These are phyloP conservation scores for Prolemur simus DNA, from an alignment of 2,113 vertebrate species.

Conservation along the genomic window DNA sequence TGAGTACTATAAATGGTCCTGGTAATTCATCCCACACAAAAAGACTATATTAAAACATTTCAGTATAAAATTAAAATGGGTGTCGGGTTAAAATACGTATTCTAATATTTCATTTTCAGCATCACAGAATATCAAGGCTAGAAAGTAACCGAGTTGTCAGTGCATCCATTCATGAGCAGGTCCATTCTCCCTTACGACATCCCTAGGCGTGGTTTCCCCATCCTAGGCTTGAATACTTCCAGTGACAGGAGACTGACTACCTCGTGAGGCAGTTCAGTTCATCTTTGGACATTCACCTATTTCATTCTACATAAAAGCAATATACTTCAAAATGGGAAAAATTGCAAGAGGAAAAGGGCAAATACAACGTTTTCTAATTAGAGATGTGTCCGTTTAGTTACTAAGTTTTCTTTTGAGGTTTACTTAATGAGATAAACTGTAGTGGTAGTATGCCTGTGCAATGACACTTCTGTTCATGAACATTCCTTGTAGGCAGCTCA, in stretches of 20 bases:
- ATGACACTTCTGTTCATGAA: background rate
- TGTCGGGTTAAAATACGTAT: background rate
- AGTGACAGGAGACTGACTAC: background rate
- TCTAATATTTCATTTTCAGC: background rate
- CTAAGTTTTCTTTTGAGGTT: background rate
- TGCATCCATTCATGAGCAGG: background rate
- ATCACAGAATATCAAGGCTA: background rate
- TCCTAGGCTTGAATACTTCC: background rate
- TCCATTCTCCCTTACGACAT: background rate
- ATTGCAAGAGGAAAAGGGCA: background rate
- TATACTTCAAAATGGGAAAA: background rate
- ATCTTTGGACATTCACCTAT: background rate
- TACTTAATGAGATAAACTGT: background rate
- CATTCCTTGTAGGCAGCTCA: background rate
- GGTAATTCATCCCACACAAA: background rate
- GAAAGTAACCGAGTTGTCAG: background rate
- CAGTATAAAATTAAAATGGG: constrained; percentile 21
- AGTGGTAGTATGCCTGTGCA: background rate
- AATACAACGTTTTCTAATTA: background rate
- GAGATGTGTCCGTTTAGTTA: background rate
- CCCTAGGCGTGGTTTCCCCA: background rate
- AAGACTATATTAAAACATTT: background rate
- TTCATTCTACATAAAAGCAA: constrained; percentile 22
- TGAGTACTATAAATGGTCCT: background rate
- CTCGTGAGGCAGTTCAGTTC: accelerated